Base-by-base conservation (phyloP, 1,140 invertebrate genomes). In the Ericerus pela region DNA sequence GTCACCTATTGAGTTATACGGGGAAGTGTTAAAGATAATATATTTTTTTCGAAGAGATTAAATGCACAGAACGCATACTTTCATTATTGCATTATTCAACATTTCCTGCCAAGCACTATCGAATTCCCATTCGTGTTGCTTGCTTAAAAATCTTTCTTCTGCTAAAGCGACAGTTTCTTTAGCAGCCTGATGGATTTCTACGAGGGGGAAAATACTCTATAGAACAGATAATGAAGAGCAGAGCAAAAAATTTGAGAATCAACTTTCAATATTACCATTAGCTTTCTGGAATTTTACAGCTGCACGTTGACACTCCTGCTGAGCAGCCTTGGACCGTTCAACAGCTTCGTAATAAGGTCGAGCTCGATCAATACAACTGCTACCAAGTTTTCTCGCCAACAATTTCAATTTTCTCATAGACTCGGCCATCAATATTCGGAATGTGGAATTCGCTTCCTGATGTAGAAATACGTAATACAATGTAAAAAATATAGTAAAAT, bases 51-150 rank as follows among this genome's bases (percentile, higher is more conserved):
- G 20, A 37, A 3, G 27, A 11, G 16, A 28, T 43, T 6, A 18
- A 18, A 10, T 16, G 16, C 8, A 16, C 6, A 10, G 41, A 14
- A 22, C 8, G 12, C 75, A 77, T 64, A 92, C 89, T 70, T 91
- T 84, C 57, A 87, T 81, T 8, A 89, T 95, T 55, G 91, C 90
- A 73, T 95, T 88, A 71, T 96, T 96, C 18, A 97, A 76, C 88
- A 95, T 95, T 76, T 96, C 93, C 72, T 96, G 93, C 92, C 92
- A 96, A 29, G 91, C 90, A 65, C 87, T 85, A 69, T 95, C 90
- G 69, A 92, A 88, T 67, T 86, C 79, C 78, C 82, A 85, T 67
- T 85, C 82, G 64, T 83, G 78, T 61, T 82, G 79, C 66, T 84
- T 82, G 64, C 79, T 83, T 61, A 89, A 73, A 68, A 89, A 88